phyloP scores from a whole-genome alignment of 2,797 vertebrate genomes.

The Ctenopoma multispine region DNA sequence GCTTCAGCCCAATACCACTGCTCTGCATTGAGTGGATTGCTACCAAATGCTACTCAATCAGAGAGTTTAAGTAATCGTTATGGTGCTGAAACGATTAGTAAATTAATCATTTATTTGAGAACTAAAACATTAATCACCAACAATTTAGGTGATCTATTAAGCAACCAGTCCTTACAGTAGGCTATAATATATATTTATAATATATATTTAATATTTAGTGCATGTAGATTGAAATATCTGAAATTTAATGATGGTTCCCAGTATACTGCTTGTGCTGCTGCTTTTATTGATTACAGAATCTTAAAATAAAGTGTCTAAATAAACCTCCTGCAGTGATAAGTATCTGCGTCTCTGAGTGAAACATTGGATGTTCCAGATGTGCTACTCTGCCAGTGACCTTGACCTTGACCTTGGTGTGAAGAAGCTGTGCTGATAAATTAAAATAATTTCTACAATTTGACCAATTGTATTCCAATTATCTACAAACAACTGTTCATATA shows the following conservation, averaged over 20 bases:
- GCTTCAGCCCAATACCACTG: too few species aligned
- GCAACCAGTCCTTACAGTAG: too few species aligned
- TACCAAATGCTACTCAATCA: too few species aligned
- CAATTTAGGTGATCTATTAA: too few species aligned
- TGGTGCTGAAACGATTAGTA: too few species aligned
- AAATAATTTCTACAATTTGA: neutral
- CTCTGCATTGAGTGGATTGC: too few species aligned
- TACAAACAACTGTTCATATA: neutral
- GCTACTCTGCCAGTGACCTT: slow-evolving; percentile 18
- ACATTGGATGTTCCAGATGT: neutral
- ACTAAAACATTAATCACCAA: too few species aligned
- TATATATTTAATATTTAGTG: too few species aligned
- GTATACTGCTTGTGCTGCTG: neutral
- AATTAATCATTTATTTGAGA: too few species aligned
- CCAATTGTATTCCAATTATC: neutral
- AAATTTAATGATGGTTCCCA: neutral
- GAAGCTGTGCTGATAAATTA: neutral
- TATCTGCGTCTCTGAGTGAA: neutral
- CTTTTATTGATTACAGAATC: neutral
- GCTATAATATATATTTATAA: too few species aligned
- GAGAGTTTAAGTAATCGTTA: too few species aligned
- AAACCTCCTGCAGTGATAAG: neutral
- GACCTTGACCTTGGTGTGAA: slow-evolving; percentile 38
- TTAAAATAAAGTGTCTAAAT: neutral
- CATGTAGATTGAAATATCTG: neutral